Conservation (phyloP, 2,888 invertebrate genomes). For the Patella pellucida region DNA sequence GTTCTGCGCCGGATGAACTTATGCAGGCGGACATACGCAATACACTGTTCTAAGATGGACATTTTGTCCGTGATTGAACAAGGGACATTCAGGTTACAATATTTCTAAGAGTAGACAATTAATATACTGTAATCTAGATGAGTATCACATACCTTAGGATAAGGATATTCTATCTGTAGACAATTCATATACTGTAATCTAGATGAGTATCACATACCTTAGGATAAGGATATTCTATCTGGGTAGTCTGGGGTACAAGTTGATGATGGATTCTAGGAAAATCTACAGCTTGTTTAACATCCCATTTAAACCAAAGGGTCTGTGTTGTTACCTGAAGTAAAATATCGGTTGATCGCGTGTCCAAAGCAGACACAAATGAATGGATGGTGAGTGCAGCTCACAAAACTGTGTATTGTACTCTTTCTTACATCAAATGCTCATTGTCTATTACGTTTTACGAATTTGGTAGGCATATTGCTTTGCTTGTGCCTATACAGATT, state of each 20-base stretch:
- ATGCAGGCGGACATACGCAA: too few species aligned
- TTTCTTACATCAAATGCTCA: too few species aligned
- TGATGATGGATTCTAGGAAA: conserved; percentile 88
- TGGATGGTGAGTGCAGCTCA: too few species aligned
- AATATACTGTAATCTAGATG: neutral
- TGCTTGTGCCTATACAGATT: too few species aligned
- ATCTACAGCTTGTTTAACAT: conserved; percentile 85
- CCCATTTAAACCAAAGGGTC: conserved; percentile 81
- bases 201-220: neutral
- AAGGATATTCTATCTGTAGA: conserved; percentile 9
- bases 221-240: conserved; percentile 8
- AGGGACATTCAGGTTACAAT: too few species aligned
- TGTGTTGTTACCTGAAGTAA: neutral
- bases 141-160: neutral
- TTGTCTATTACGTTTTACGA: too few species aligned
- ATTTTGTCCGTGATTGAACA: too few species aligned
- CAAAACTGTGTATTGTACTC: too few species aligned
- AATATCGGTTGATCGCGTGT: too few species aligned
- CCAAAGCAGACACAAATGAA: too few species aligned
- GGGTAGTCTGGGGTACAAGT: conserved; percentile 78
- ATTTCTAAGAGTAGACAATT: neutral
- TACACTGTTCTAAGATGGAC: too few species aligned
- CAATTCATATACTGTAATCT: neutral
- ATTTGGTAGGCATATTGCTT: too few species aligned
- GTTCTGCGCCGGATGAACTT: neutral